phyloP scores from a whole-genome alignment of 2,113 vertebrate species.

The Petaurus breviceps region DNA sequence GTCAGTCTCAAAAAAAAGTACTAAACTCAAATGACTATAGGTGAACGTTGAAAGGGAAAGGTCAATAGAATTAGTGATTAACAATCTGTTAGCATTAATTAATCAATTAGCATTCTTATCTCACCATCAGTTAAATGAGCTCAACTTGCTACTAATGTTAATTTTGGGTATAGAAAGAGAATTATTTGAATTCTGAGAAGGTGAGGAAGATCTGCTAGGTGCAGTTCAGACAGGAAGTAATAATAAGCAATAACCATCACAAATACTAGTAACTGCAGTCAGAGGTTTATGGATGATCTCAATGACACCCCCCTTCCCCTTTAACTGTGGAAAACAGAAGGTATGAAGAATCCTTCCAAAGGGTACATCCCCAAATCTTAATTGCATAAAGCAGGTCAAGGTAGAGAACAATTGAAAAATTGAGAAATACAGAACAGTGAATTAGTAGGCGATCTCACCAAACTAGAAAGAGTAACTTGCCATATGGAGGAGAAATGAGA shows the following conservation, averaged over 20 bases:
- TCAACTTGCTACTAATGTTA: conserved; percentile 28
- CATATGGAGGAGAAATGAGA: conserved; percentile 48
- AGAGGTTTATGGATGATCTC: conserved; percentile 25
- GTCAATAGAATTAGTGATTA: conserved; percentile 31
- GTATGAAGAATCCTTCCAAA: background rate
- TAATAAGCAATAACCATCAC: background rate
- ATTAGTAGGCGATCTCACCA: conserved; percentile 11
- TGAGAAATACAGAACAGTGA: conserved; percentile 50
- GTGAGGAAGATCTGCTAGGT: conserved; percentile 15
- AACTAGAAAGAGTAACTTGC: background rate
- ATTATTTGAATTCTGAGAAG: conserved; percentile 25
- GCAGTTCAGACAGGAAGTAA: conserved; percentile 14
- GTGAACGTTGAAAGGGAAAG: conserved; percentile 11
- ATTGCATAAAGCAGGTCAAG: conserved; percentile 50
- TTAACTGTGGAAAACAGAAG: conserved; percentile 18
- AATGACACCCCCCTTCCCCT: conserved; percentile 23
- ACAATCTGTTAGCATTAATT: conserved; percentile 24
- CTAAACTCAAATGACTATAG: background rate
- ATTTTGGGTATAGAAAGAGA: conserved; percentile 25
- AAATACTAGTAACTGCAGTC: conserved; percentile 50
- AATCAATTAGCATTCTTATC: conserved; percentile 56
- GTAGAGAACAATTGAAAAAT: conserved; percentile 53
- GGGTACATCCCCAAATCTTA: conserved; percentile 50
- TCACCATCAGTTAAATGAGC: conserved; percentile 15
- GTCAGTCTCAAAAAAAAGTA: conserved; percentile 7